Conservation (phyloP, 2,888 invertebrate genomes). For the Cartodere bifasciata region DNA sequence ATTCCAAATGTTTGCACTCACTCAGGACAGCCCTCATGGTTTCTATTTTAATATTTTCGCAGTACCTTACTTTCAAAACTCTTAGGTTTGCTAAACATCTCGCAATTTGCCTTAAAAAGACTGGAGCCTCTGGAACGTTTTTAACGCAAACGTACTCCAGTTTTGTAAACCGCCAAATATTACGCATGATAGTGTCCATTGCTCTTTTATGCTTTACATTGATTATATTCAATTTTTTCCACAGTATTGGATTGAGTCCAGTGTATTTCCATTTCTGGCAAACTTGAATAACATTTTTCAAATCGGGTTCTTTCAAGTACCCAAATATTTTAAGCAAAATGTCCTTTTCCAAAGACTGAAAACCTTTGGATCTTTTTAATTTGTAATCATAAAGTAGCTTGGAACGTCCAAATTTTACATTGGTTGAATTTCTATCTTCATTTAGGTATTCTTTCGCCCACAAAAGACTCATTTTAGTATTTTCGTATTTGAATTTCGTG, state of each 20-base stretch:
- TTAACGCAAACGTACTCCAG: conserved; percentile 9
- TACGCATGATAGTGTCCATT: conserved; percentile 5
- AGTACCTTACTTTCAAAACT: conserved; percentile 8
- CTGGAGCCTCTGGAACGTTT: conserved; percentile 9
- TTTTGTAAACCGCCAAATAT: conserved; percentile 9
- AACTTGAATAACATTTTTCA: conserved; percentile 9
- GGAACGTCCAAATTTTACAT: no score
- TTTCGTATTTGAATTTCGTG: no score
- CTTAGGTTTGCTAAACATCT: conserved; percentile 8
- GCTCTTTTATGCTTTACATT: conserved; percentile 6
- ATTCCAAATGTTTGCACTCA: conserved; percentile 7
- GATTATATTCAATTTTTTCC: conserved; percentile 10
- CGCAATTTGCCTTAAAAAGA: conserved; percentile 10
- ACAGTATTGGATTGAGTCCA: conserved; percentile 9
- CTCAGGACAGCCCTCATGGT: conserved; percentile 8
- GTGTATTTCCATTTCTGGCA: conserved; percentile 11
- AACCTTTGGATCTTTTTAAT: no score
- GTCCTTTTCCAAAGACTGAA: no score
- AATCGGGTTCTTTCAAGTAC: conserved; percentile 9
- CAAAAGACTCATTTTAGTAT: no score
- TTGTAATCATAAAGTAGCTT: no score
- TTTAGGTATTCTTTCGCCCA: no score
- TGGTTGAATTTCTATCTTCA: no score
- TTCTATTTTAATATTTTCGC: conserved; percentile 4
- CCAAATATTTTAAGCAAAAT: conserved; percentile 10